phyloP scores from a whole-genome alignment of 2,797 vertebrate genomes.

The Stomatorhinus walkeri region DNA sequence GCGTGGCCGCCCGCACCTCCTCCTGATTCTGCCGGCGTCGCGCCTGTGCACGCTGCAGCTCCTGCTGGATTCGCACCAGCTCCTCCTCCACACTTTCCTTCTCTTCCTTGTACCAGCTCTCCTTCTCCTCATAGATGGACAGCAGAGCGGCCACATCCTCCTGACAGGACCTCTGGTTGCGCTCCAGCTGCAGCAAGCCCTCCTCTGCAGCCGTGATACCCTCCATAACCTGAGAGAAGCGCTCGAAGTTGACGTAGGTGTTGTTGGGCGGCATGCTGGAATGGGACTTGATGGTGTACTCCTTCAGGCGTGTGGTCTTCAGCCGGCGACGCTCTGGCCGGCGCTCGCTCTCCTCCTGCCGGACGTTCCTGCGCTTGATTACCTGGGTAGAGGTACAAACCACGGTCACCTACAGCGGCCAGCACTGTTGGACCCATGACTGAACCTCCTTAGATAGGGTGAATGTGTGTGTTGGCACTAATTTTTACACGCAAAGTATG shows the following conservation, averaged over 20 bases:
- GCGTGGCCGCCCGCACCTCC: slow-evolving; percentile 66
- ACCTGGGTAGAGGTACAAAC: slow-evolving; percentile 56
- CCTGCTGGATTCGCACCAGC: slow-evolving; percentile 76
- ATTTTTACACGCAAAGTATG: not conserved
- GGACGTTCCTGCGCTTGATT: slow-evolving; percentile 87
- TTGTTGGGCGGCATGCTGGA: slow-evolving; percentile 99
- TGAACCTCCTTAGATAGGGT: not conserved
- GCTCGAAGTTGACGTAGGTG: slow-evolving; percentile 95
- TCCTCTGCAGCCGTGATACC: slow-evolving; percentile 84
- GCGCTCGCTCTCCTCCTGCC: slow-evolving; percentile 77
- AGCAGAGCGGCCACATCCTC: slow-evolving; percentile 84
- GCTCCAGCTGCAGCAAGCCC: slow-evolving; percentile 77
- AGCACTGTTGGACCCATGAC: not conserved
- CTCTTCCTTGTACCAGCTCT: slow-evolving; percentile 92
- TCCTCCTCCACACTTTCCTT: slow-evolving; percentile 80
- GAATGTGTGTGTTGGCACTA: not conserved
- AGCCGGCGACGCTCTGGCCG: slow-evolving; percentile 84
- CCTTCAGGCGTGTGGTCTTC: slow-evolving; percentile 91
- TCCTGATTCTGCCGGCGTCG: slow-evolving; percentile 84
- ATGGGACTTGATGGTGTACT: slow-evolving; percentile 98
- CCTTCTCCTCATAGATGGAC: slow-evolving; percentile 92
- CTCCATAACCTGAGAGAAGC: slow-evolving; percentile 92
- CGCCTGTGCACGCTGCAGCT: slow-evolving; percentile 76
- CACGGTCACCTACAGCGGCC: not conserved
- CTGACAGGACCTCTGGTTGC: slow-evolving; percentile 76